phyloP scores from a whole-genome alignment of 2,888 invertebrate species.

The Aspidapion aeneum region DNA sequence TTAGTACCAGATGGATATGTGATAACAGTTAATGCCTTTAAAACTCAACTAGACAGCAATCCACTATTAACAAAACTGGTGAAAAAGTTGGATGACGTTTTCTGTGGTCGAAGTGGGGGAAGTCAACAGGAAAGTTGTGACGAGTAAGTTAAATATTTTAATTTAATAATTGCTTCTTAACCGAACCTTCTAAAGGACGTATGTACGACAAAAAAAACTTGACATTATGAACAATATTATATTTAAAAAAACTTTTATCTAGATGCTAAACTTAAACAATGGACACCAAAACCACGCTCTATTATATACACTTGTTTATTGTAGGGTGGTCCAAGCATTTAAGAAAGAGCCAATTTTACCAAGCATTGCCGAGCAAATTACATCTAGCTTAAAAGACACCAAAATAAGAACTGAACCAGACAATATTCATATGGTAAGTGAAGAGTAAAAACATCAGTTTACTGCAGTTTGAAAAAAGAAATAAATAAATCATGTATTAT shows the following conservation, averaged over 20 bases:
- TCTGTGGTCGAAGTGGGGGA: slow-evolving; percentile 50
- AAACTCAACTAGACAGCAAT: slow-evolving; percentile 54
- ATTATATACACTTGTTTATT: too few species aligned
- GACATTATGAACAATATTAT: too few species aligned
- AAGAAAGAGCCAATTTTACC: slow-evolving; percentile 28
- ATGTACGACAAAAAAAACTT: too few species aligned
- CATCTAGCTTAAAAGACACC: slow-evolving; percentile 22
- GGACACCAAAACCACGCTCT: too few species aligned
- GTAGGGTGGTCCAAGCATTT: slow-evolving; percentile 51
- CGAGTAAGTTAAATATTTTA: slow-evolving; percentile 43
- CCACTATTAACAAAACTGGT: slow-evolving; percentile 50
- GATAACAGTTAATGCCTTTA: slow-evolving; percentile 60
- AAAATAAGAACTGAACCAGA: not conserved
- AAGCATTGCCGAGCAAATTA: slow-evolving; percentile 43
- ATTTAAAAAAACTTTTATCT: too few species aligned
- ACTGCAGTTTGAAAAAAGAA: too few species aligned
- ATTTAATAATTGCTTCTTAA: slow-evolving; percentile 25
- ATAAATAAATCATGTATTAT: too few species aligned
- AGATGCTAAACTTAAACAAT: too few species aligned
- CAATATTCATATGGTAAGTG: not conserved
- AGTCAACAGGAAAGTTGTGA: slow-evolving; percentile 54
- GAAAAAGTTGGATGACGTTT: slow-evolving; percentile 52
- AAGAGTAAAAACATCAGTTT: too few species aligned
- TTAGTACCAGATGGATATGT: slow-evolving; percentile 69
- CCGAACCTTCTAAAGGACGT: too few species aligned